Evolutionary conservation across 2,797 vertebrate species (phyloP).

Genomic region (Hoplostethus mediterraneus): DNA sequence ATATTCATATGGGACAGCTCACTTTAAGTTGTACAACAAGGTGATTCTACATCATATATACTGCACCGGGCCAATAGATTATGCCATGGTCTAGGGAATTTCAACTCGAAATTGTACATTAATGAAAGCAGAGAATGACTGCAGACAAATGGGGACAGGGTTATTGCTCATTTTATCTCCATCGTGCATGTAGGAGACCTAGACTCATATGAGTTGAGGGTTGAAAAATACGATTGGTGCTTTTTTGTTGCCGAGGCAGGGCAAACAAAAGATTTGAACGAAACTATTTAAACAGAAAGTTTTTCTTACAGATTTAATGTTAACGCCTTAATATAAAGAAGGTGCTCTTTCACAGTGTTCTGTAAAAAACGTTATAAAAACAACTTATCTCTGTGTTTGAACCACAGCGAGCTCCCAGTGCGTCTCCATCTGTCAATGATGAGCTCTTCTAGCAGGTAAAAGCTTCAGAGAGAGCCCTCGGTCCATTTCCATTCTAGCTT

Average conservation of each 20-base stretch:
- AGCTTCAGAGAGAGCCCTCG: constrained; percentile 75
- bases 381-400: constrained; percentile 69
- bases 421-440: constrained; percentile 74
- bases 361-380: constrained; percentile 60
- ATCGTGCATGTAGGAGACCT: constrained; percentile 57
- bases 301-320: constrained; percentile 11
- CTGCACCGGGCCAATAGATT: constrained; percentile 79
- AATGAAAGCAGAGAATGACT: constrained; percentile 79
- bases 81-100: constrained; percentile 81
- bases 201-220: constrained; percentile 42
- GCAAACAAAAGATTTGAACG: constrained; percentile 36
- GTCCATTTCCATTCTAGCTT: constrained; percentile 81
- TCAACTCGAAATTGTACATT: constrained; percentile 78
- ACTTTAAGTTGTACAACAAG: constrained; percentile 85
- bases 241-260: constrained; percentile 33
- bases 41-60: constrained; percentile 80
- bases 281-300: constrained; percentile 8
- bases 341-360: constrained; percentile 21
- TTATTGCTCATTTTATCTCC: constrained; percentile 78
- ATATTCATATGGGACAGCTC: constrained; percentile 86
- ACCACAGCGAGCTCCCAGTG: constrained; percentile 60
- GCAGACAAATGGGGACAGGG: constrained; percentile 60
- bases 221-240: constrained; percentile 39
- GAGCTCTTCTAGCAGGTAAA: constrained; percentile 79
- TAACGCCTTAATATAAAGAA: neutral